Percentiles rank a stretch among this genome's conserved stretches.
These are phyloP conservation scores for Trachops cirrhosus DNA, from an alignment of 2,797 vertebrate species.

Conservation along the genomic window DNA sequence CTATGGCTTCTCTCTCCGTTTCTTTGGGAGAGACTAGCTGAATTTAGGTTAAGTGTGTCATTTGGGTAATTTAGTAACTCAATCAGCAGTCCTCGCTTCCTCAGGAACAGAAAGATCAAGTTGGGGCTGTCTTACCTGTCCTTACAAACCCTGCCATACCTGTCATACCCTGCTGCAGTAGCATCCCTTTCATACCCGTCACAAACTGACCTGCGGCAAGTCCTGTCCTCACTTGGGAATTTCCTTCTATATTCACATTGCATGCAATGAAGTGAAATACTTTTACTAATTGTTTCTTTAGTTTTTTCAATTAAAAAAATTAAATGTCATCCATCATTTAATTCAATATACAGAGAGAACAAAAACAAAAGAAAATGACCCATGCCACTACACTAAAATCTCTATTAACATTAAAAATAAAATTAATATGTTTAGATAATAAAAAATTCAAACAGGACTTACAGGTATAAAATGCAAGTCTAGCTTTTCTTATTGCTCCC, in stretches of 20 bases:
- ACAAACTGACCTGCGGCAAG: neutral
- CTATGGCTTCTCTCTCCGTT: neutral
- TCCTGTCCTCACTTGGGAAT: neutral
- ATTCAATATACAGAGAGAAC: neutral
- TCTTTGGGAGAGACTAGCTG: neutral
- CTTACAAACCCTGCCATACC: neutral
- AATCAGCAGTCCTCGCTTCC: neutral
- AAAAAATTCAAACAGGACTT: neutral
- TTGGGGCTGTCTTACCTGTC: neutral
- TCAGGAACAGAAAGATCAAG: constrained; percentile 5
- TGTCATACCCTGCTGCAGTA: neutral
- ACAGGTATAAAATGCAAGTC: neutral
- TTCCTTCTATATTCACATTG: constrained; percentile 16
- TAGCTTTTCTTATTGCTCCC: neutral
- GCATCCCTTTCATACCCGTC: neutral
- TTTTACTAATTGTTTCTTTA: constrained; percentile 9
- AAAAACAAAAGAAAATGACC: neutral
- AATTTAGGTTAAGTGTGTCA: neutral
- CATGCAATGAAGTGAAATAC: constrained; percentile 1
- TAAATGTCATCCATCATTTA: constrained; percentile 22
- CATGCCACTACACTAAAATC: neutral
- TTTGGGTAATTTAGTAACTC: neutral
- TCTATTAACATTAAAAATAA: constrained; percentile 5
- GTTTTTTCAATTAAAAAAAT: constrained; percentile 14
- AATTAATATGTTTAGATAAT: constrained; percentile 17